Base-by-base conservation (phyloP, 2,888 invertebrate genomes). In the Drosophila mimetica region DNA sequence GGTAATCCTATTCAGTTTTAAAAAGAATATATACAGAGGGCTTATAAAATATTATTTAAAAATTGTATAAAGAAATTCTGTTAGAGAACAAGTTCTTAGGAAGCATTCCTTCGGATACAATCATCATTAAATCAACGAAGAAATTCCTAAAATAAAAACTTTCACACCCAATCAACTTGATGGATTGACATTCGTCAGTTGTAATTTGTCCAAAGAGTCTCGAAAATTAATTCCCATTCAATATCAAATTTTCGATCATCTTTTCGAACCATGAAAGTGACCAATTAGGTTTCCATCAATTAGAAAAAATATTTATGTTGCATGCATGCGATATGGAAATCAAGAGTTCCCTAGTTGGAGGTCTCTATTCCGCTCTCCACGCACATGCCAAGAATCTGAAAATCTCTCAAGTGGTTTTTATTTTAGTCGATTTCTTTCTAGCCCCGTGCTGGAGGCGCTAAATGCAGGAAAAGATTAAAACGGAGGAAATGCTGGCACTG, bases 361-460 rank as follows among this genome's bases (percentile, higher is more conserved):
- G 55, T 47, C 57, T 47, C 57, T 30, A 9, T 4, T 32, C 41
- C 39, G n/a, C 36, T 25, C 59, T 50, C 30, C 30, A 30, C 42
- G 50, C 51, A 39, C 69, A 69, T 37, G 69, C 52, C 13, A 48
- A 53, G 52, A 57, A 65, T 67, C 44, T 34, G 25, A 34, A 76
- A 80, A 75, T 79, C 85, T 69, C 67, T 72, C 85, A 79, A 81
- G 81, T 81, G 79, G 76, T 77, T 66, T 64, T 54, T 63, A 44
- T 61, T 67, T 42, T 44, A 54, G 57, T 44, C 8, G 41, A 28
- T 44, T 7, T 44, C 39, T 41, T 44, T 13, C 36, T 48, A 32
- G 16, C 60, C 60, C 50, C 63, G 9, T 28, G 60, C 81, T 71
- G 67, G 61, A 74, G 84, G 83, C 86, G 84, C 77, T 86, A 84